These are phyloP conservation scores for Acrobasis repandana DNA, from an alignment of 2,888 invertebrate species.

Conservation along the genomic window DNA sequence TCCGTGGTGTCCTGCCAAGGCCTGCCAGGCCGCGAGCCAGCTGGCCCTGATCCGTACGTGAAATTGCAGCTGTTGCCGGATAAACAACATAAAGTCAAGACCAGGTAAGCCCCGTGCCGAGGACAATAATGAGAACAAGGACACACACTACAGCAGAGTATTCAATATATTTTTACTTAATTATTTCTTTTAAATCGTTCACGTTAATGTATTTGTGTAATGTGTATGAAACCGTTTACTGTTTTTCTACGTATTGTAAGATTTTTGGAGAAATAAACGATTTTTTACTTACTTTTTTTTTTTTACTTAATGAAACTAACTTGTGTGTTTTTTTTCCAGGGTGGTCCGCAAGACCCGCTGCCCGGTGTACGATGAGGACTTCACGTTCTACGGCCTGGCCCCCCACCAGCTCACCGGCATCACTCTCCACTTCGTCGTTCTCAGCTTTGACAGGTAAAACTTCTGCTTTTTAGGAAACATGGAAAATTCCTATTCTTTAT, in stretches of 20 bases:
- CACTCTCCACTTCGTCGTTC: slow-evolving; percentile 95
- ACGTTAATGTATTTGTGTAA: no score
- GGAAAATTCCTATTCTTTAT: no score
- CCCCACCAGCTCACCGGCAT: slow-evolving; percentile 93
- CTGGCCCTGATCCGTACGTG: slow-evolving; percentile 97
- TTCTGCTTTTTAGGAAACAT: background rate
- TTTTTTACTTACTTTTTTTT: no score
- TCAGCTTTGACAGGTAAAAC: slow-evolving; percentile 94
- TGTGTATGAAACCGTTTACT: no score
- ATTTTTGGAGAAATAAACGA: no score
- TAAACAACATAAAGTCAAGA: slow-evolving; percentile 98
- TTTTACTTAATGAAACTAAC: background rate
- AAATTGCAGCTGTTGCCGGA: slow-evolving; percentile 98
- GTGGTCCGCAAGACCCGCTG: slow-evolving; percentile 97
- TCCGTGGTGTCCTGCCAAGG: slow-evolving; percentile 95
- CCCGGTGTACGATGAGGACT: slow-evolving; percentile 99
- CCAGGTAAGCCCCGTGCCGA: slow-evolving; percentile 71
- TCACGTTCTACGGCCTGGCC: slow-evolving; percentile 98
- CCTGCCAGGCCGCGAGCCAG: slow-evolving; percentile 92
- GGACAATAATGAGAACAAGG: no score
- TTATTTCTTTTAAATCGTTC: no score
- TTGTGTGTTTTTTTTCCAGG: slow-evolving; percentile 61
- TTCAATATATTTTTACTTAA: no score
- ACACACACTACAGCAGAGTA: no score
- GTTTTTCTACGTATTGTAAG: no score